Base-by-base conservation (phyloP, 2,797 vertebrate genomes). In the Euthynnus affinis region DNA sequence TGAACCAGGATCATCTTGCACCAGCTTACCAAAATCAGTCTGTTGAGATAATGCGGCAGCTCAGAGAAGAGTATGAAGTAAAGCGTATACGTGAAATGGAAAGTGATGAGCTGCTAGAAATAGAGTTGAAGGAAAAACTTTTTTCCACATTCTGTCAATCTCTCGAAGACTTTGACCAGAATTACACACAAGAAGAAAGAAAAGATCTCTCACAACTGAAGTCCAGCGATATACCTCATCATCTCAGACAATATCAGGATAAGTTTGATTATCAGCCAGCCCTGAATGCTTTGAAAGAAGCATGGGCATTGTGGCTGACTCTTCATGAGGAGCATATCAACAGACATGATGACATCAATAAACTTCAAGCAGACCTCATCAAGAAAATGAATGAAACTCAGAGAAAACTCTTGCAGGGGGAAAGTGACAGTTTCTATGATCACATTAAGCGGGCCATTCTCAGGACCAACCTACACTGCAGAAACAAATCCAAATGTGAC, bases 271-370 rank as follows among this genome's bases (percentile, higher is more conserved):
- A 57, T 18, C 23, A 57, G 23, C 23, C 55, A 15, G 55, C 55
- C 55, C 23, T 57, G 23, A 57, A 57, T 32, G 55, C 55, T 57
- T 18, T 57, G 55, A 57, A 57, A 57, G 55, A 57, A 57, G 13
- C 55, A 14, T 57, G 55, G 55, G 55, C 55, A 6, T 57, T 29
- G 25, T 57, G 55, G 55, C 27, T 57, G 25, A 57, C 55, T 27
- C 55, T 57, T 57, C 55, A 57, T 32, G 55, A 57, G 55, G 55
- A 57, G 25, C 55, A 57, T 18, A 57, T 57, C 55, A 57, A 57
- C 15, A 57, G 55, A 32, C 55, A 57, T 57, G 55, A 57, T 17
- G 25, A 29, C 13, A 27, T 57, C 23, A 13, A 32, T 29, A 14
- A 15, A 1, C 55, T 57, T 27, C 13, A 57, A 18, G 17, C 55